phyloP scores from a whole-genome alignment of 2,888 invertebrate species.

The Teinopalpus imperialis region DNA sequence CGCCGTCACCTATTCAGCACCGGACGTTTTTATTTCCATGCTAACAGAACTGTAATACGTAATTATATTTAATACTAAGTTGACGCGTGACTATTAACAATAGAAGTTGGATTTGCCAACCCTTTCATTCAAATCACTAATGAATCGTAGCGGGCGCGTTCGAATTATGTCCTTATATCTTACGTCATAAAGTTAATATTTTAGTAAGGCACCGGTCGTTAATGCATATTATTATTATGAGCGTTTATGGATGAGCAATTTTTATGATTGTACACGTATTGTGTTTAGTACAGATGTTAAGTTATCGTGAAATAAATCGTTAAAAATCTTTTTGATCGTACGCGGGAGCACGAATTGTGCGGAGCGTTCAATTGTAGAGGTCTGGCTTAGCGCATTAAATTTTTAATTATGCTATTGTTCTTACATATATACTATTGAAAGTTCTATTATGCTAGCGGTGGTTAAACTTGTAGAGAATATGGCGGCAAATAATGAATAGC shows the following conservation, averaged over 20 bases:
- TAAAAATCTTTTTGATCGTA: constrained; percentile 40
- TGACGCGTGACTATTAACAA: constrained; percentile 78
- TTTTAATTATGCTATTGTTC: constrained; percentile 31
- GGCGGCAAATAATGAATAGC: neutral
- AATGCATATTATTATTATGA: constrained; percentile 65
- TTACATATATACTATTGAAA: constrained; percentile 18
- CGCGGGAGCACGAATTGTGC: constrained; percentile 36
- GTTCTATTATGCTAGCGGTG: constrained; percentile 1
- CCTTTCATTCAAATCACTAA: constrained; percentile 73
- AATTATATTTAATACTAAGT: constrained; percentile 68
- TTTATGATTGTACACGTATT: constrained; percentile 68
- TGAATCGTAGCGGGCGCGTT: constrained; percentile 48
- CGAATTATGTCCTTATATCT: constrained; percentile 37
- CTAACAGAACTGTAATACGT: constrained; percentile 72
- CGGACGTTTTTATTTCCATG: constrained; percentile 53
- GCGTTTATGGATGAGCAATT: constrained; percentile 75
- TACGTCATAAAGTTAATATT: constrained; percentile 36
- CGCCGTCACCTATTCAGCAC: constrained; percentile 31
- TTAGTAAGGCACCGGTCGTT: constrained; percentile 30
- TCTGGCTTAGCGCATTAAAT: constrained; percentile 12
- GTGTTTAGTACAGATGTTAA: constrained; percentile 44
- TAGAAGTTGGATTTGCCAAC: constrained; percentile 78
- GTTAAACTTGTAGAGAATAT: neutral
- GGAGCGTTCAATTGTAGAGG: constrained; percentile 11
- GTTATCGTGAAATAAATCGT: constrained; percentile 38